These are phyloP conservation scores for Gadus chalcogrammus DNA, from an alignment of 2,113 vertebrate genomes.

Conservation along the genomic window DNA sequence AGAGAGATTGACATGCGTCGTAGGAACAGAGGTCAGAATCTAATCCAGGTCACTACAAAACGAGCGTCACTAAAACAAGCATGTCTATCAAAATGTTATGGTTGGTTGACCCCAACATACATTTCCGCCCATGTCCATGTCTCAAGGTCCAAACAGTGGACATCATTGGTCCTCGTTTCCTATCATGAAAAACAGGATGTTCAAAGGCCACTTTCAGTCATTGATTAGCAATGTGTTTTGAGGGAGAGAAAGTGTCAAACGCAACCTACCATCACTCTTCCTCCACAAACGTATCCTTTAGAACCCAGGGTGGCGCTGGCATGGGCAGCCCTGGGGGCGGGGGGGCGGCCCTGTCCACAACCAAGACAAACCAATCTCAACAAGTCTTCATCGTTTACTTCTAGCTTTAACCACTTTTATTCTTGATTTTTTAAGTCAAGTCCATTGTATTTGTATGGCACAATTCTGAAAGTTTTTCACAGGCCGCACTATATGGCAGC, in stretches of 20 bases:
- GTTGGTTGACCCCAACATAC: slow-evolving; percentile 61
- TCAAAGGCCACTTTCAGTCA: no score
- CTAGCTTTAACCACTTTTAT: no score
- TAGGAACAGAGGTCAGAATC: no score
- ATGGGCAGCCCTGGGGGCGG: slow-evolving; percentile 89
- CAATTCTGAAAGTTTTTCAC: no score
- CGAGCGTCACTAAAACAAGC: background rate
- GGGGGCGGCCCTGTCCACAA: slow-evolving; percentile 75
- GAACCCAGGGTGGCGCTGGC: slow-evolving; percentile 79
- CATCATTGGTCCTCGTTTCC: slow-evolving; percentile 90
- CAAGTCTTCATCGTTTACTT: no score
- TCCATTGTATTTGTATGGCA: no score
- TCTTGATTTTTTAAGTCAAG: no score
- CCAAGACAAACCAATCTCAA: no score
- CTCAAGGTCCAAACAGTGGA: slow-evolving; percentile 87
- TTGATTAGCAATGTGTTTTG: background rate
- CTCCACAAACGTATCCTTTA: slow-evolving; percentile 89
- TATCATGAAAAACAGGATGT: slow-evolving; percentile 47
- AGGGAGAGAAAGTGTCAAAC: background rate
- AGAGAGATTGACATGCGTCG: no score
- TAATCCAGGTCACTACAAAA: background rate
- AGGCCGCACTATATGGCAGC: no score
- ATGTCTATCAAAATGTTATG: background rate
- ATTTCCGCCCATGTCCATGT: slow-evolving; percentile 92
- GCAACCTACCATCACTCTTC: slow-evolving; percentile 85